Base-by-base conservation (phyloP, 1,140 invertebrate species). In the Saxidomus purpurata region DNA sequence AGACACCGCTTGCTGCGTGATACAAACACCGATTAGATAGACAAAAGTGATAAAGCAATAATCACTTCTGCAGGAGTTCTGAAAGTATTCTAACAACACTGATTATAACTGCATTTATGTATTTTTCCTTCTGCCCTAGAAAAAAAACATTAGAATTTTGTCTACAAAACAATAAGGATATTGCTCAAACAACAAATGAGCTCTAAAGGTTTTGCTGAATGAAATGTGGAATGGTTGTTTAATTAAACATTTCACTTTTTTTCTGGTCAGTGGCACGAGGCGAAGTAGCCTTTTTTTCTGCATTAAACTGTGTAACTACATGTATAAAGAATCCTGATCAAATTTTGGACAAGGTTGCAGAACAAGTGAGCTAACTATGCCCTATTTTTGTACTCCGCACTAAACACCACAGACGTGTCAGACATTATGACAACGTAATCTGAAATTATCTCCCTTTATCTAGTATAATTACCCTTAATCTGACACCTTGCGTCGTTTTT, bases 401-500 rank as follows among this genome's bases (percentile, higher is more conserved):
- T 22, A 17, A 3, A 8, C 6, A 63, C 25, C 1, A 6, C 67
- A 71, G 34, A 38, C 67, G 17, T 40, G 22, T 34, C 31, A 36
- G 34, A 71, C 17, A 31, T 71, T 71, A 71, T 71, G 67, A 71
- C 67, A 63, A 1, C 25, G 67, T 71, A 9, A 67, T 67, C 61
- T 67, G 15, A 0, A 1, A 71, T 71, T 71, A 71, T 71, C 67
- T 71, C 34, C 34, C 31, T 19, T 38, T 71, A 71, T 71, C 67
- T 71, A 11, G 6, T 17, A 38, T 71, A 38, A 71, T 71, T 71
- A 71, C 25, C 34, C n/a, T 31, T 67, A 38, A 71, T 40, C 67
- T 1, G 67, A 71, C 67, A 71, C 67, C 67, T 36, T 38, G 34
- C 36, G 2, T 4, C 22, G 38, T 19, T 36, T 31, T 36, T 17